Conservation (phyloP, 2,888 invertebrate genomes). For the Lycophotia porphyrea region DNA sequence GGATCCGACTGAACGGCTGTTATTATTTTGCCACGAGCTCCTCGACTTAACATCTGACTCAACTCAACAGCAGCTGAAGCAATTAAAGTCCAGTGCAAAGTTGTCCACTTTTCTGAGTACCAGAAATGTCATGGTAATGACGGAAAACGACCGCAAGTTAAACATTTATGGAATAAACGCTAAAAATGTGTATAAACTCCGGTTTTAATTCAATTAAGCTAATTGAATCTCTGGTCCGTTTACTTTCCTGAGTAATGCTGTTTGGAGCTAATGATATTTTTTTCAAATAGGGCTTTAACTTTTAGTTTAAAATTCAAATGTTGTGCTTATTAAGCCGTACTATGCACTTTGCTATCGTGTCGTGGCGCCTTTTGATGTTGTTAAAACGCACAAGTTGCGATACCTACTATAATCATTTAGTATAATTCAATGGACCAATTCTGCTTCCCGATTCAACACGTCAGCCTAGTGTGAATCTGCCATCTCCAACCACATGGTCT, state of each 20-base stretch:
- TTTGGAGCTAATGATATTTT: conserved; percentile 23
- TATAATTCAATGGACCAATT: too few relatives aligned
- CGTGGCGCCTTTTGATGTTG: neutral
- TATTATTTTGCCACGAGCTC: neutral
- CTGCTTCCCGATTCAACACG: too few relatives aligned
- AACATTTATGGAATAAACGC: conserved; percentile 42
- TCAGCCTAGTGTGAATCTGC: too few relatives aligned
- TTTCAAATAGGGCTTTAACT: neutral
- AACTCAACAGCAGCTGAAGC: neutral
- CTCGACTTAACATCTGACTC: neutral
- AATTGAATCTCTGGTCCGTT: conserved; percentile 33
- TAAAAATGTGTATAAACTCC: conserved; percentile 44
- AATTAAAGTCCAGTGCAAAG: neutral
- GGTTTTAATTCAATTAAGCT: conserved; percentile 42
- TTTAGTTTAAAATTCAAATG: neutral
- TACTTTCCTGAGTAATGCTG: conserved; percentile 17
- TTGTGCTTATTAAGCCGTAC: neutral
- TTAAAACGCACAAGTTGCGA: neutral
- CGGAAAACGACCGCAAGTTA: conserved; percentile 31
- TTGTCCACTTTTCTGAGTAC: neutral
- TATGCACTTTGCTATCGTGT: neutral
- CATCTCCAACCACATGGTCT: too few relatives aligned
- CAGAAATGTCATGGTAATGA: conserved; percentile 14
- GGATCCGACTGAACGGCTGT: neutral
- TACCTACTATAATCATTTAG: neutral